Evolutionary conservation across 2,888 invertebrate species (phyloP), one percentile per base, ranked within the genome.

Genomic region (Mellilla xanthometata): DNA sequence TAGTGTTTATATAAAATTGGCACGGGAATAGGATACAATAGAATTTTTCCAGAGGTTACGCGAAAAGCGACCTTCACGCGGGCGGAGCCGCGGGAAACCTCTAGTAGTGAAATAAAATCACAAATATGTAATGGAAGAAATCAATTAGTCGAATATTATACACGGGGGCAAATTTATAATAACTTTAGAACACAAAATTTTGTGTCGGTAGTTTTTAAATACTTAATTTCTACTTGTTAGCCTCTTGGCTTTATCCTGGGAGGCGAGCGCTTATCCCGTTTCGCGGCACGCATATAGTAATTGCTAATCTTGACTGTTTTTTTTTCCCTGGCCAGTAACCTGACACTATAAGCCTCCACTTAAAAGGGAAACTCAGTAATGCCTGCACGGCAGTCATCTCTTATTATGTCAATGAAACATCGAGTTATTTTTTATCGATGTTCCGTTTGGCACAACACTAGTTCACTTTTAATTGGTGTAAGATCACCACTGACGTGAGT

Each of bases 321-420:
- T 78, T 71, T 75, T 69, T 65, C 57, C 50, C 45, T 44, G 49
- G 52, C 67, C 56, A 62, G 82, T 78, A 84, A 85, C 80, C 52
- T 59, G 78, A 86, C 76, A 82, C 85, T 66, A 67, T 71, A 66
- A 68, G 69, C 64, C 59, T 65, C 65, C 67, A 68, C 74, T 80
- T 81, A 83, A 85, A 84, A 82, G 81, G 79, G 71, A 79, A 82
- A 74, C 77, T 73, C 59, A 67, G 81, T 84, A 81, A 83, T 77
- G 72, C 82, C 63, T 85, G 80, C 80, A 81, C 80, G 81, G 81
- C 72, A 79, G 70, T 85, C 78, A 70, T 71, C 45, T 71, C 73
- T 70, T 69, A 76, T 85, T 79, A 76, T 73, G 74, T 79, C 78
- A 74, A 49, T 61, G 67, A 60, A 63, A 58, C 57, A 60, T 56